These are phyloP conservation scores for Acholoe squamosa DNA, from an alignment of 2,888 invertebrate species.

Conservation along the genomic window DNA sequence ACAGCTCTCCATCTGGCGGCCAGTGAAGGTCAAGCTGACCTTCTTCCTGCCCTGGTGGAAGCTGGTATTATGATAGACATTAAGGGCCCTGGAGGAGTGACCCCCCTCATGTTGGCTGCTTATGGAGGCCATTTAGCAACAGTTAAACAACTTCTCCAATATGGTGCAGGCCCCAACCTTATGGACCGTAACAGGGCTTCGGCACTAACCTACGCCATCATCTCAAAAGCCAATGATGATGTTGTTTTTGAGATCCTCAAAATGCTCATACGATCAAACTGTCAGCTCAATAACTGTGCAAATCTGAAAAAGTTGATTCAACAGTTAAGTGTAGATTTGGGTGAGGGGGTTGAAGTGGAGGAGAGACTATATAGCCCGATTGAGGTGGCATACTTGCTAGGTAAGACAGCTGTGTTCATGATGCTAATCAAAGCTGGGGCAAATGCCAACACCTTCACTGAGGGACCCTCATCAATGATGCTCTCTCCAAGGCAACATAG, in stretches of 20 bases:
- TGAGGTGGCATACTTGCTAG: constrained; percentile 66
- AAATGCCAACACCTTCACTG: constrained; percentile 11
- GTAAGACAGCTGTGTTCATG: constrained; percentile 64
- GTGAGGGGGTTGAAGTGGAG: constrained; percentile 29
- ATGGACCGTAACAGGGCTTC: constrained; percentile 68
- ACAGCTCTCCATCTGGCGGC: constrained; percentile 79
- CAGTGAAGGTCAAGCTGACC: constrained; percentile 73
- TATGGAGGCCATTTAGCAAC: constrained; percentile 65
- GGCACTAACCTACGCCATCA: constrained; percentile 68
- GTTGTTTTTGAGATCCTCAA: constrained; percentile 71
- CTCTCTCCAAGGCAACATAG: not conserved
- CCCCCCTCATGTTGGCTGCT: constrained; percentile 70
- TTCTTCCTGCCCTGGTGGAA: constrained; percentile 73
- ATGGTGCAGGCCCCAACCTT: constrained; percentile 67
- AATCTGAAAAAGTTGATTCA: constrained; percentile 62
- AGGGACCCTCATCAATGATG: not conserved
- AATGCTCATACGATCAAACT: constrained; percentile 75
- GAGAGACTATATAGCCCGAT: constrained; percentile 67
- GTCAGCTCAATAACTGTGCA: constrained; percentile 71
- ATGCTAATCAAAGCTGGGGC: constrained; percentile 67
- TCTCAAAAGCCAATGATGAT: constrained; percentile 65
- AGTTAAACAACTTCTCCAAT: constrained; percentile 65
- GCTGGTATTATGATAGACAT: constrained; percentile 65
- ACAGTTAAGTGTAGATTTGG: constrained; percentile 8
- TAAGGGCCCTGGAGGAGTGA: constrained; percentile 66